Base-by-base conservation (phyloP, 2,113 vertebrate species). In the Bombycilla garrulus region DNA sequence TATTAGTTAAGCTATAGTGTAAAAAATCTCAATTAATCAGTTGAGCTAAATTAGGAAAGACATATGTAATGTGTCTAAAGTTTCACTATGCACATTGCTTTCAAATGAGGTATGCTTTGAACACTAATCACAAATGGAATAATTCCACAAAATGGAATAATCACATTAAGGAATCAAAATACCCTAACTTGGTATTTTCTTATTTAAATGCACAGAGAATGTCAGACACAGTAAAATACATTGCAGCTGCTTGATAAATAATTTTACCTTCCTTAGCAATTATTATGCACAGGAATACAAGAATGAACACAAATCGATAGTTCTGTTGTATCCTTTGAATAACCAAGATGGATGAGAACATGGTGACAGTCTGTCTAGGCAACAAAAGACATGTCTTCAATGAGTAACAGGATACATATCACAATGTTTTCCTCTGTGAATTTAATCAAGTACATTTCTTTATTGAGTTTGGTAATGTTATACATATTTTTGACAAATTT, bases 271-370 rank as follows among this genome's bases (percentile, higher is more conserved):
- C 51, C 47, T 81, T 66, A 92, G 62, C 62, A 92, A 82, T 81
- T 88, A 56, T 76, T 88, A 72, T 61, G 71, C 79, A 80, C 82
- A 77, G 54, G 31, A 81, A 89, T 72, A 79, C 79, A 60, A 93
- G 77, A 89, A 95, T 95, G 97, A 97, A 97, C 96, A 96, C 88
- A 97, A 97, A 98, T 98, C 95, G 97, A 97, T 97, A 96, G 94
- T 93, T 97, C 92, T 97, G 89, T 96, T 97, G 93, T 89, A 95
- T 91, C 93, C 93, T 97, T 95, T 97, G 94, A 97, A 90, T 95
- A 98, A 97, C 78, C 62, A 97, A 94, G 95, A 97, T 96, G 84
- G 97, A 97, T 97, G 95, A 95, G 88, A 92, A 83, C 67, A 76
- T 82, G 94, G 94, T 96, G 96, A 97, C 91, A 96, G 70, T 67